A percentile compares a stretch with the other conserved stretches of the same genome.
Conservation (phyloP, 2,113 vertebrate genomes). For the Onychostruthus taczanowskii region DNA sequence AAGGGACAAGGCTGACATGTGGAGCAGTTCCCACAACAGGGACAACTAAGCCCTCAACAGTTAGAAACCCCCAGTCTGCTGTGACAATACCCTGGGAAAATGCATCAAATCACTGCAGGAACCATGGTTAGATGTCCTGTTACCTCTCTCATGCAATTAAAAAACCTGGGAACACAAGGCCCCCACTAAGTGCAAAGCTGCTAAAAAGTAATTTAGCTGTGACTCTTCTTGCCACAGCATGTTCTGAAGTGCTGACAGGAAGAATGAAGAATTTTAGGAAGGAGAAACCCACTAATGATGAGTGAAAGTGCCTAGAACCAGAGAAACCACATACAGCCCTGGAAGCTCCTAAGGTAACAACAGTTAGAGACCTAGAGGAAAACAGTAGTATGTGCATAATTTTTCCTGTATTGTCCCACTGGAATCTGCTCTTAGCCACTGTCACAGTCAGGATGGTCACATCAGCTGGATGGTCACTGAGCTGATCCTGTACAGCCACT, state of each 20-base stretch:
- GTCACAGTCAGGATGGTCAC: not conserved
- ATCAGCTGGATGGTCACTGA: not conserved
- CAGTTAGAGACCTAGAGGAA: not conserved
- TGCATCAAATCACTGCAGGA: not conserved
- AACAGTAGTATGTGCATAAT: not conserved
- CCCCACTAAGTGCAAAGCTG: not conserved
- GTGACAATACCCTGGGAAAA: not conserved
- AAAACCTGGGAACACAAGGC: not conserved
- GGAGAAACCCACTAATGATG: not conserved
- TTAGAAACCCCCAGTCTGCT: not conserved
- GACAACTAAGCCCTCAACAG: not conserved
- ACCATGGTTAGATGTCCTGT: not conserved
- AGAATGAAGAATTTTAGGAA: not conserved
- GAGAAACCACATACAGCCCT: not conserved
- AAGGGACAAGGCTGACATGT: not conserved
- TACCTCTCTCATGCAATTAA: not conserved
- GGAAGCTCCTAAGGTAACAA: not conserved
- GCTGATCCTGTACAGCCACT: conserved; percentile 13
- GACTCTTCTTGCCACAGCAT: not conserved
- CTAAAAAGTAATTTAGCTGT: not conserved
- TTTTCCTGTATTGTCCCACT: not conserved
- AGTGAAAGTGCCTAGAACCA: not conserved
- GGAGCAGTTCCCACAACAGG: not conserved
- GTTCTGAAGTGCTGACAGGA: not conserved
- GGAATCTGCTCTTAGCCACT: not conserved